Percentiles rank a stretch among this genome's conserved stretches.
Conservation (phyloP, 2,888 invertebrate genomes). For the Troides oblongomaculatus region DNA sequence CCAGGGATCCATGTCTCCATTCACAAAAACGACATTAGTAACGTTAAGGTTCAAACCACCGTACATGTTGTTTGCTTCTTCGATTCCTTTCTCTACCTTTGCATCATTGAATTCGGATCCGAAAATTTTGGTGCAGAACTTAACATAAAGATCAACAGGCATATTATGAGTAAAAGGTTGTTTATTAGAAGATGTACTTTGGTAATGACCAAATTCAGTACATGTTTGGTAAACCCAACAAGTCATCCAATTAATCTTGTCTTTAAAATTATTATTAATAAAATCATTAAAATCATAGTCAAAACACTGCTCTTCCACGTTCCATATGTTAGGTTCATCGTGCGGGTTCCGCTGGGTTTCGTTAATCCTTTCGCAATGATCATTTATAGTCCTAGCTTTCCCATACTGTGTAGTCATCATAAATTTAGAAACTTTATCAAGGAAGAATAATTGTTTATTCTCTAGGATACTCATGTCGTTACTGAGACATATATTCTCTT, state of each 20-base stretch:
- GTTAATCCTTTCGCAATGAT: slow-evolving; percentile 46
- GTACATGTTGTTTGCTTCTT: slow-evolving; percentile 70
- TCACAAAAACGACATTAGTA: slow-evolving; percentile 78
- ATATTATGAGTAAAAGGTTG: slow-evolving; percentile 80
- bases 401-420: slow-evolving; percentile 62
- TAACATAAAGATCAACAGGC: slow-evolving; percentile 61
- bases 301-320: slow-evolving; percentile 45
- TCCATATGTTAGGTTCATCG: slow-evolving; percentile 43
- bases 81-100: slow-evolving; percentile 58
- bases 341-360: slow-evolving; percentile 32
- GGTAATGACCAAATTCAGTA: slow-evolving; percentile 87
- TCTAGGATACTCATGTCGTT: slow-evolving; percentile 53
- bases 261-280: slow-evolving; percentile 44
- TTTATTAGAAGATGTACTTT: slow-evolving; percentile 78
- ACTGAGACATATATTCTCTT: slow-evolving; percentile 59
- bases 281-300: slow-evolving; percentile 56
- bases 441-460: slow-evolving; percentile 62
- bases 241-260: slow-evolving; percentile 42
- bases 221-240: slow-evolving; percentile 88
- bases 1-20: slow-evolving; percentile 82
- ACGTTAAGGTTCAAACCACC: slow-evolving; percentile 71
- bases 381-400: slow-evolving; percentile 43
- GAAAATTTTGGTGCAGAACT: slow-evolving; percentile 63
- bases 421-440: slow-evolving; percentile 48
- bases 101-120: slow-evolving; percentile 59